Evolutionary conservation across 1,140 invertebrate species (phyloP), one percentile per base, ranked within the genome.

Genomic region (Lepidostoma basale): DNA sequence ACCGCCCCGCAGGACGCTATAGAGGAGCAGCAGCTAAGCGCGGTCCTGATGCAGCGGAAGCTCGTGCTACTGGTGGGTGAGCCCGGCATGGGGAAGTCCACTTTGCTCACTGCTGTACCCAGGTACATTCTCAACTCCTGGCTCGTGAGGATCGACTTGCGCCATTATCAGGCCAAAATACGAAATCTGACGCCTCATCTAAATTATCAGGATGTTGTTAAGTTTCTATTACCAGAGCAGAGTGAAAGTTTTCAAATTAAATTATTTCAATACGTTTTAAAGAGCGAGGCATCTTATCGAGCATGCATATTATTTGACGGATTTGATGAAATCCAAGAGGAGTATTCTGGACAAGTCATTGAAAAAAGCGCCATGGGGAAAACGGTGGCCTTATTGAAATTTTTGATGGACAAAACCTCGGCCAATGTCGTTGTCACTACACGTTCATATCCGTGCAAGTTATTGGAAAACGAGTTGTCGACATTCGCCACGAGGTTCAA

Each of bases 271-370:
- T n/a, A n/a, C n/a, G n/a, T n/a, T n/a, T n/a, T n/a, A n/a, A n/a
- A n/a, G n/a, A n/a, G n/a, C n/a, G n/a, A n/a, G n/a, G n/a, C n/a
- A n/a, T 25, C 45, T 0, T 23, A 3, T 8, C 1, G 20, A 30
- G 6, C 30, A 1, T 54, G 6, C 18, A 2, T 54, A 8, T 12
- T 54, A 0, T 54, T 54, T 16, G 49, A 54, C 49, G 49, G 23
- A 30, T 54, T 54, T 5, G 49, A 54, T 33, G 49, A 54, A 28
- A 54, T 54, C 6, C n/a, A 30, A 54, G 49, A 54, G 33, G n/a
- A n/a, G 8, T 22, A 28, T 28, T 9, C 12, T 0, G 14, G 14
- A 18, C 14, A 23, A 10, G 12, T 47, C 23, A 23, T 23, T 10
- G 23, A 28, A 54, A 28, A 3, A 14, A 30, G n/a, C 6, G n/a